Evolutionary conservation across 2,797 vertebrate species (phyloP), one percentile per base, ranked within the genome.

Genomic region (Tokudaia tokunoshimensis): DNA sequence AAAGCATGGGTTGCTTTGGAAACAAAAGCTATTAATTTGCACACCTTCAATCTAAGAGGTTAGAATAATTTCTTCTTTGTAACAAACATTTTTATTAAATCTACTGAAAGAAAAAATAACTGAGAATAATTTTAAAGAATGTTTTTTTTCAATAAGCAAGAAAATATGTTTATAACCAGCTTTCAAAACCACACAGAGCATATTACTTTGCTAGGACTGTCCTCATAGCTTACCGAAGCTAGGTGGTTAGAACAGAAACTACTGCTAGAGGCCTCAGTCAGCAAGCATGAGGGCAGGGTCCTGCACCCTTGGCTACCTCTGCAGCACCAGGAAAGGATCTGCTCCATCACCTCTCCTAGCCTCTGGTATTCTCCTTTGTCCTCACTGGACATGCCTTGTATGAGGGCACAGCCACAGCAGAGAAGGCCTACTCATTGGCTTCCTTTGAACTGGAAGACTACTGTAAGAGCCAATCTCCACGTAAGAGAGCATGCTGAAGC

Each of bases 71-170:
- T 34, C 91, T 96, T 75, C 34, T 94, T 55, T 41, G 11, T 57
- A 86, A 83, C 67, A 92, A 93, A 50, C 13, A n/a, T 74, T 95
- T 94, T 55, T 88, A 44, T 63, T 81, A 94, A 70, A 74, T 41
- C 31, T 79, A 80, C 67, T 26, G 17, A 96, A 95, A 94, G 89
- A 89, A 86, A 57, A 93, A 37, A 63, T 55, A 92, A 93, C 92
- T 82, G 14, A 17, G 31, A 95, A 83, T 26, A 89, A 67, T 61
- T 83, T 31, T 85, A 90, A 95, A 90, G 52, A 89, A 19, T 76
- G 81, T 65, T 65, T 50, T 55, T 55, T 57, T 89, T 86, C 22
- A 94, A 61, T 55, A 91, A 79, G 59, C 63, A 75, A 83, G 81
- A 94, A 89, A 4, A 34, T 94, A 41, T 37, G 55, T 61, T 96